Base-by-base conservation (phyloP, 1,140 invertebrate genomes). In the Drosophila arizonae region DNA sequence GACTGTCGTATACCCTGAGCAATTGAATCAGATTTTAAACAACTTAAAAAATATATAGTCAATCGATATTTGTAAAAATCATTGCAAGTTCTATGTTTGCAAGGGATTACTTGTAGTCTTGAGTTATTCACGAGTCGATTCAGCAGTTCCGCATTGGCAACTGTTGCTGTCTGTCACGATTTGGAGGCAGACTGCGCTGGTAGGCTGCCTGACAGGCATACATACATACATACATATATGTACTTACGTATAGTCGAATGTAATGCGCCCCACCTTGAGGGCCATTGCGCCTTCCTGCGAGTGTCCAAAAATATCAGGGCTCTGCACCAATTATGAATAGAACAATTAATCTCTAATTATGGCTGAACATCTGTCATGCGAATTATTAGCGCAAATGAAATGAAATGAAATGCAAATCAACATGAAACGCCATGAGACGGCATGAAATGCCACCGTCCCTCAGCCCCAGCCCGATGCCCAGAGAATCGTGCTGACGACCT, bases 271-370 rank as follows among this genome's bases (percentile, higher is more conserved):
- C 74, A 77, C 63, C 67, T 62, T 65, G 66, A 48, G 76, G 41
- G 61, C 51, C 84, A 51, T 74, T 77, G 64, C 64, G 73, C 48
- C 58, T 73, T 80, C 52, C 72, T 64, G 73, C 76, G 58, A 77
- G 75, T 86, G 75, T 81, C 81, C 82, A 87, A 82, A 87, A 87
- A 88, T 88, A 82, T 81, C 76, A 68, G 51, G 67, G 39, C 55
- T 63, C 74, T 70, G 87, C 85, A 80, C 82, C 82, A 81, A 86
- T 86, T 86, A 86, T 86, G 82, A 80, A 84, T 84, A 89, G 79
- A 88, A 88, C 84, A 88, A 88, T 88, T 88, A 88, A 88, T 88
- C 84, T 88, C 85, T 88, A 88, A 88, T 88, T 88, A 88, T 89
- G 84, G 73, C 79, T 88, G 85, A 88, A 88, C 87, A 84, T 88